phyloP scores from a whole-genome alignment of 1,140 invertebrate species.

The Drosophila rhopaloa region DNA sequence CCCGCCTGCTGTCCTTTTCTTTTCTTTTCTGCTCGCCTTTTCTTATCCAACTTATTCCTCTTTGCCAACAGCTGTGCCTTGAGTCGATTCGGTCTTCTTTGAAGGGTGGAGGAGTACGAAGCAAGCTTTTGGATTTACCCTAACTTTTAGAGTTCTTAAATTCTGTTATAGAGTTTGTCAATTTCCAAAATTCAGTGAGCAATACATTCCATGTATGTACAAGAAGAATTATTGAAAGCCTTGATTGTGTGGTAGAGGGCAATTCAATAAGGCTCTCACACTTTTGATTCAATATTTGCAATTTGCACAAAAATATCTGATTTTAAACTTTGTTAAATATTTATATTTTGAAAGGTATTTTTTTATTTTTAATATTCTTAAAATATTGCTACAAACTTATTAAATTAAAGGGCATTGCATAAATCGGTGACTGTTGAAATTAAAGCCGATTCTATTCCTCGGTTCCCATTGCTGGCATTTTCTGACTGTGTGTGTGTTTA shows the following conservation, averaged over 20 bases:
- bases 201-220: too few relatives aligned
- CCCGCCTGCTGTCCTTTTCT: conserved; percentile 52
- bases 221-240: too few relatives aligned
- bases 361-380: too few relatives aligned
- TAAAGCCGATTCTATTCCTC: conserved; percentile 17
- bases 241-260: too few relatives aligned
- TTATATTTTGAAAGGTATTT: too few relatives aligned
- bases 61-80: conserved; percentile 56
- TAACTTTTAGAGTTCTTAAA: background rate
- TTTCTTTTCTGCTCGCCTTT: conserved; percentile 23
- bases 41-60: conserved; percentile 50
- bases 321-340: too few relatives aligned
- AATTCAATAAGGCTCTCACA: too few relatives aligned
- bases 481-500: conserved; percentile 42
- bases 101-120: conserved; percentile 7
- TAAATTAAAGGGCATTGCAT: background rate
- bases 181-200: too few relatives aligned
- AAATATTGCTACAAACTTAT: background rate
- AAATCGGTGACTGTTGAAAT: background rate
- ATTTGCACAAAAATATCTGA: too few relatives aligned
- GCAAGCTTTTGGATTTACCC: conserved; percentile 36
- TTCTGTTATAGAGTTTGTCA: background rate
- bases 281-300: too few relatives aligned
- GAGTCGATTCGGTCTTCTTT: conserved; percentile 32
- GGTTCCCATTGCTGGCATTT: conserved; percentile 6